Evolutionary conservation across 2,888 invertebrate genomes (phyloP), one percentile per base, ranked within the genome.

Genomic region (Hirtodrosophila cameraria): DNA sequence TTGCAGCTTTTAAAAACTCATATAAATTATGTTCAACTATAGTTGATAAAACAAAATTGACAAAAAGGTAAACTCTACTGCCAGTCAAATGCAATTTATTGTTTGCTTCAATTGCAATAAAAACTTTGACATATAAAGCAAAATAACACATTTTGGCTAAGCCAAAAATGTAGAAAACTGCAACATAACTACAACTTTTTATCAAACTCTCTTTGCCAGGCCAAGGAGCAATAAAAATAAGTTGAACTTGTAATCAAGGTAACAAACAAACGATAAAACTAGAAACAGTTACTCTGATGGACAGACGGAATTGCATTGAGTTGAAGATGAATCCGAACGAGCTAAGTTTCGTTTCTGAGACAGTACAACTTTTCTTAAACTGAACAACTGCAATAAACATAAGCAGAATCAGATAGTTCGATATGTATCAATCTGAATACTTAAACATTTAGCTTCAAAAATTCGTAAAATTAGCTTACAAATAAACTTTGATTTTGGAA

Each of bases 191-290:
- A n/a, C n/a, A 64, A 71, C 31, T 71, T 75, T n/a, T 49, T 46
- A 38, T 41, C 25, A 27, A 50, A 57, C 16, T 33, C 12, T 9
- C 7, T n/a, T n/a, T 13, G 13, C 11, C 11, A 15, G 12, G 16
- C 31, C 20, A 42, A 43, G n/a, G 8, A 27, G 12, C 6, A 13
- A 18, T 3, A 6, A 31, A 60, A 63, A 58, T 52, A 58, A 63
- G 53, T 57, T 79, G 16, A 66, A 33, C 58, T 63, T n/a, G 28
- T 52, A 66, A 75, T 70, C 60, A 62, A 65, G 55, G 69, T 53
- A 58, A 65, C 64, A 69, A 77, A 61, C 49, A 58, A 18, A 20
- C 46, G 43, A 76, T 74, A 76, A 73, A 72, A 58, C 60, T 67
- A 13, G 2, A 28, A 39, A 25, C 18, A 28, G n/a, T 55, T 30